A percentile compares a stretch with the other conserved stretches of the same genome.
Conservation (phyloP, 2,113 vertebrate genomes). For the Boulengeromyrus knoepffleri region DNA sequence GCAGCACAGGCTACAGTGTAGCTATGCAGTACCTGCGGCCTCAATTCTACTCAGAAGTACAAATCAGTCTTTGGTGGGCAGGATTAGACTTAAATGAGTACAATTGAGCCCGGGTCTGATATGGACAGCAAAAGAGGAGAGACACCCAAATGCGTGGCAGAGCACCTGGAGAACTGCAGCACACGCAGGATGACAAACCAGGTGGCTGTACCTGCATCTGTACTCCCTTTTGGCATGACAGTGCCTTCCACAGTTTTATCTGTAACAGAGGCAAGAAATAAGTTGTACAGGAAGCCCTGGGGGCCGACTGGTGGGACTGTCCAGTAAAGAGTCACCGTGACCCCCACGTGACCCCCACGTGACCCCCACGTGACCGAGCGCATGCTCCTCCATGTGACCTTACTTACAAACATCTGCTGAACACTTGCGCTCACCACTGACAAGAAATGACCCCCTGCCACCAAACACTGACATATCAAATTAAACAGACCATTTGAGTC, state of each 20-base stretch:
- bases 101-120: neutral
- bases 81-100: neutral
- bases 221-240: conserved; percentile 48
- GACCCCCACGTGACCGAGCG: neutral
- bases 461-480: neutral
- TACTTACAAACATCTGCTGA: neutral
- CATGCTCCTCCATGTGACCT: neutral
- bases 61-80: neutral
- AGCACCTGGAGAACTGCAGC: neutral
- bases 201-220: conserved; percentile 44
- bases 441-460: neutral
- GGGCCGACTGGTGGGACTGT: neutral
- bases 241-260: conserved; percentile 42
- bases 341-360: neutral
- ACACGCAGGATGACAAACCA: neutral
- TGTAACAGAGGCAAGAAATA: conserved; percentile 54
- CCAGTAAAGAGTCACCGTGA: neutral
- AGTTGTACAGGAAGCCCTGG: neutral
- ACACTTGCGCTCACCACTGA: neutral
- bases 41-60: neutral
- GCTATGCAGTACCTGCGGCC: no score
- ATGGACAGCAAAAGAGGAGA: neutral
- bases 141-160: neutral
- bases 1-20: neutral
- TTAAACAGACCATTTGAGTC: neutral